A percentile compares a stretch with the other conserved stretches of the same genome.
phyloP scores from a whole-genome alignment of 2,797 vertebrate genomes.

The Pipistrellus kuhlii region DNA sequence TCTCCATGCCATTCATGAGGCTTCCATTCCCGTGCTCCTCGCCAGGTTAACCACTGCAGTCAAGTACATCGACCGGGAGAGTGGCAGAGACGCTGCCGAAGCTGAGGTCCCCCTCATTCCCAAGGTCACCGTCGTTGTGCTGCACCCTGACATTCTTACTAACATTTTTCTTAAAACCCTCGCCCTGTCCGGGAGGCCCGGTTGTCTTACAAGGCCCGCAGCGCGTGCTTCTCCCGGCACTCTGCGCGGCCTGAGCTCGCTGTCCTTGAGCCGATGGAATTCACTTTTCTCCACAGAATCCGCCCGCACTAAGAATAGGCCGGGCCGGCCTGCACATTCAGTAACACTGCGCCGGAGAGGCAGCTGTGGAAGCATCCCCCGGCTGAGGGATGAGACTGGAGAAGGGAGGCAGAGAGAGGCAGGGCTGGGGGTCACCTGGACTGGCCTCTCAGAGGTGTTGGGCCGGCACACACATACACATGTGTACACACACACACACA shows the following conservation, averaged over 20 bases:
- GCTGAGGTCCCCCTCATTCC: background rate
- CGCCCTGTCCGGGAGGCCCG: background rate
- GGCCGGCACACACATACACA: background rate
- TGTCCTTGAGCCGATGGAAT: background rate
- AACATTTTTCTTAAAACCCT: background rate
- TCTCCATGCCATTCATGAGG: background rate
- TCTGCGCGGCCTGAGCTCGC: background rate
- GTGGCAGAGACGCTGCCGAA: background rate
- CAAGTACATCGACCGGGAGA: background rate
- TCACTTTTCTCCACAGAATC: slow-evolving; percentile 65
- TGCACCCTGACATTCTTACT: background rate
- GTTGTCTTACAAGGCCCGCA: background rate
- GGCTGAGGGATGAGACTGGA: background rate
- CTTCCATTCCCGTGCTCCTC: background rate
- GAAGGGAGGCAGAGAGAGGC: background rate
- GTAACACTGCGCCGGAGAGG: accelerated
- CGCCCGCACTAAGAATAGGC: slow-evolving; percentile 59
- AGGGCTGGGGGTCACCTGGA: background rate
- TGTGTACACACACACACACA: accelerated
- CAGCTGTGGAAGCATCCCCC: background rate
- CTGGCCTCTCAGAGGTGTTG: background rate
- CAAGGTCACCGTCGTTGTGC: background rate
- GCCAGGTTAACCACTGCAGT: background rate
- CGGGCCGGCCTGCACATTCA: background rate
- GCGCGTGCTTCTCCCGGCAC: background rate